Percentiles rank a stretch among this genome's conserved stretches.
These are phyloP conservation scores for Columba livia DNA, from an alignment of 2,113 vertebrate genomes.

Conservation along the genomic window DNA sequence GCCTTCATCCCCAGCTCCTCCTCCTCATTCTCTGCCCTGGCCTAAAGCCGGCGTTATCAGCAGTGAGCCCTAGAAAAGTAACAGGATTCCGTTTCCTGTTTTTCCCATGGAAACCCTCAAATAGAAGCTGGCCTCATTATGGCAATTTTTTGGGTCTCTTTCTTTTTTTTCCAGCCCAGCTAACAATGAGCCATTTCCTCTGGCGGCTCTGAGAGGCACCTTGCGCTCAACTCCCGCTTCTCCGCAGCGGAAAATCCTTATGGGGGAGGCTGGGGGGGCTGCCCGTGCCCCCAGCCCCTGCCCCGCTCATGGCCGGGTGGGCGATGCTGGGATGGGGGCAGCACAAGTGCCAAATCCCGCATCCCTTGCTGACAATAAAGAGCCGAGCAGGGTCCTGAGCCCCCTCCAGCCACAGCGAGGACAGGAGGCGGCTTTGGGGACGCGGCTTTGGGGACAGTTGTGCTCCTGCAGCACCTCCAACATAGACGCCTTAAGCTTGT, in stretches of 20 bases:
- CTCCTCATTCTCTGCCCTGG: conserved; percentile 21
- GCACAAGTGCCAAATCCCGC: rapidly evolving
- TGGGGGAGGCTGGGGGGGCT: background rate
- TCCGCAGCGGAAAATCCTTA: background rate
- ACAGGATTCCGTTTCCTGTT: conserved; percentile 67
- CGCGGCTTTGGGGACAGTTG: rapidly evolving
- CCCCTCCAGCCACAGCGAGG: rapidly evolving
- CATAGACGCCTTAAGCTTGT: background rate
- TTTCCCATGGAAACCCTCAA: conserved; percentile 66
- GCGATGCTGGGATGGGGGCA: too few relatives aligned
- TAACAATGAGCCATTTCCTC: conserved; percentile 74
- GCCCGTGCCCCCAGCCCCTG: background rate
- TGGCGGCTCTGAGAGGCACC: conserved; percentile 56
- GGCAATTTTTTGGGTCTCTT: background rate
- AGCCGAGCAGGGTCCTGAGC: background rate
- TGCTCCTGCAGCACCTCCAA: background rate
- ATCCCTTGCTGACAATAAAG: rapidly evolving
- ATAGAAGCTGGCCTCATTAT: conserved; percentile 63
- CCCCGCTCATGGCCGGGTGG: background rate
- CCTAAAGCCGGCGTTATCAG: conserved; percentile 18
- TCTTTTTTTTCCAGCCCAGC: background rate
- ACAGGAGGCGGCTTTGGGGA: background rate
- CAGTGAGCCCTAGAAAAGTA: conserved; percentile 39
- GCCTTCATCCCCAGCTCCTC: conserved; percentile 34
- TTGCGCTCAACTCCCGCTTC: conserved; percentile 3